phyloP scores from a whole-genome alignment of 2,797 vertebrate species.

The Tachyglossus aculeatus region DNA sequence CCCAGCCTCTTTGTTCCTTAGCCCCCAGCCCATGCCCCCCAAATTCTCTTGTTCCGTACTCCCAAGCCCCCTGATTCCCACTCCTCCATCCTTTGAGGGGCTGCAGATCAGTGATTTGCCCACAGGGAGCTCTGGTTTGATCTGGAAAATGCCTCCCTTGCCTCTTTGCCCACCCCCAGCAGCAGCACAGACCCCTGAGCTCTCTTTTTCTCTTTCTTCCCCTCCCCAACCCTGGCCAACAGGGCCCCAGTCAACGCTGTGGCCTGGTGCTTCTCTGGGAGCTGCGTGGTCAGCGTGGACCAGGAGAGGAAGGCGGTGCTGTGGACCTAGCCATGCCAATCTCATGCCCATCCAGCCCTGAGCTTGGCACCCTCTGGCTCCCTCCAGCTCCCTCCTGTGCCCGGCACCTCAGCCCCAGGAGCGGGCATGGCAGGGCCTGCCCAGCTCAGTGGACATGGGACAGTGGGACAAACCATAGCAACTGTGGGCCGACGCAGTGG shows the following conservation, averaged over 20 bases:
- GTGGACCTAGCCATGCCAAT: constrained; percentile 79
- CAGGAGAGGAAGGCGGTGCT: constrained; percentile 80
- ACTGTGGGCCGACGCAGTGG: too few species aligned
- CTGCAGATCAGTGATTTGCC: too few species aligned
- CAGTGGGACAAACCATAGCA: too few species aligned
- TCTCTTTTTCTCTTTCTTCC: too few species aligned
- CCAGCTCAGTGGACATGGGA: too few species aligned
- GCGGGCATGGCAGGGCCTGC: too few species aligned
- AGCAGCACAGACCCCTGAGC: background rate
- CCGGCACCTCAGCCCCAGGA: too few species aligned
- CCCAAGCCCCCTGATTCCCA: background rate
- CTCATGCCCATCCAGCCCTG: too few species aligned
- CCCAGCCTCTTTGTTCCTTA: background rate
- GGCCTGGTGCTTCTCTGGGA: constrained; percentile 83
- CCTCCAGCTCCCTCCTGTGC: too few species aligned
- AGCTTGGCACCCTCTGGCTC: too few species aligned
- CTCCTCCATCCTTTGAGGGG: background rate
- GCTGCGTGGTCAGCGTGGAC: constrained; percentile 85
- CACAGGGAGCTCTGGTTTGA: too few species aligned
- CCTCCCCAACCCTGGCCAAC: background rate
- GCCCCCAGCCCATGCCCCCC: background rate
- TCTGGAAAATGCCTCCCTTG: background rate
- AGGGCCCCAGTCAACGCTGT: constrained; percentile 84
- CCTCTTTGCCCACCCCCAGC: background rate
- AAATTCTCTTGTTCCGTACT: background rate